Evolutionary conservation across 2,888 invertebrate species (phyloP), one percentile per base, ranked within the genome.

Genomic region (Rhagonycha fulva): DNA sequence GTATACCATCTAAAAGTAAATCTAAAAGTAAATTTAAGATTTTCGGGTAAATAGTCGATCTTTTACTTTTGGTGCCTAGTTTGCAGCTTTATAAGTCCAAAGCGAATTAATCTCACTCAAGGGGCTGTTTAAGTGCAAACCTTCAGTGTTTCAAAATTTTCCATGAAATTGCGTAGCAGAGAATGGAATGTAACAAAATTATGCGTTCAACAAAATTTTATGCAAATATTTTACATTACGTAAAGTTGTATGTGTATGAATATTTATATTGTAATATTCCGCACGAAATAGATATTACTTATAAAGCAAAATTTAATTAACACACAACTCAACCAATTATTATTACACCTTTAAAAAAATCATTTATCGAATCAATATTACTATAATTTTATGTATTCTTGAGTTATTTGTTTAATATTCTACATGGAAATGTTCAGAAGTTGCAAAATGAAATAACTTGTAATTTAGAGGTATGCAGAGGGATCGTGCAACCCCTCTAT

Each of bases 161-260:
- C 30, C 66, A 68, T 68, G 61, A 75, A 75, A 75, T 75, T 75
- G 71, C 75, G 68, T 63, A 71, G 71, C 70, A 61, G 66, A 70
- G 75, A 62, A 47, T 66, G 62, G 75, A 23, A 68, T 71, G 70
- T 75, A 75, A 75, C 71, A 61, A 62, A 75, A 75, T 75, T 75
- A 75, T 75, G 30, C 75, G 71, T 68, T 24, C 23, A 75, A 71
- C 71, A 71, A 60, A 75, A 67, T 75, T 75, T 75, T 75, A 75
- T 75, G 75, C 75, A 75, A 75, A 75, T 75, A 75, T 71, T 75
- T 75, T 71, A 62, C 68, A 71, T 75, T 70, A 75, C 68, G 30
- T 68, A 61, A 60, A 67, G 70, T 70, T 71, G 67, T 68, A 62
- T 28, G 71, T 75, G 32, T 68, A 71, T 75, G 74, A 74, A 74